These are phyloP conservation scores for Colaptes auratus DNA, from an alignment of 2,113 vertebrate species.

Conservation along the genomic window DNA sequence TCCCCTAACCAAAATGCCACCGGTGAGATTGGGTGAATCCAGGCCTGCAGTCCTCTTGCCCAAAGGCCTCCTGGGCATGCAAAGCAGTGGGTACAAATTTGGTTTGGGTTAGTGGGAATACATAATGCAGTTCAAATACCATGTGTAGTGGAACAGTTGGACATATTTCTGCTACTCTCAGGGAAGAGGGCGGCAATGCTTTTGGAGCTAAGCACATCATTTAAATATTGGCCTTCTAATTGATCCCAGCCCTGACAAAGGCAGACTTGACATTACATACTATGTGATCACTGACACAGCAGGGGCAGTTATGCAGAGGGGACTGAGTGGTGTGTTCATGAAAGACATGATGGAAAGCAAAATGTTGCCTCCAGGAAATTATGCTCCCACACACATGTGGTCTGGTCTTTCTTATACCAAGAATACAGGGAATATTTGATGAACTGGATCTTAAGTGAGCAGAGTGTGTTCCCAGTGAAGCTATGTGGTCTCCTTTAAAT, in stretches of 20 bases:
- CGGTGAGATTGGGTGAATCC: not conserved
- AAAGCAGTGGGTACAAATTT: not conserved
- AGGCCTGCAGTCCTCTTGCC: not conserved
- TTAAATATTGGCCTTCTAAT: conserved; percentile 24
- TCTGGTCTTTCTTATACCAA: not conserved
- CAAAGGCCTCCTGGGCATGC: not conserved
- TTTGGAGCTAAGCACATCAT: not conserved
- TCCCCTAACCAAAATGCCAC: not conserved
- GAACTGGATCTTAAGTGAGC: not conserved
- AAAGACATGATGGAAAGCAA: conserved; percentile 48
- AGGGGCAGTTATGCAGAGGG: not conserved
- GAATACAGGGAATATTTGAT: conserved; percentile 19
- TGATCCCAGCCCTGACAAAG: not conserved
- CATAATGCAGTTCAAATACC: not conserved
- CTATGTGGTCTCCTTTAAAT: not conserved
- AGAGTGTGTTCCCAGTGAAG: not conserved
- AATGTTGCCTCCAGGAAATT: conserved; percentile 35
- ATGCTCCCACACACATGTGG: not conserved
- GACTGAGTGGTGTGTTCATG: not conserved
- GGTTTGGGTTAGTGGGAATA: not conserved
- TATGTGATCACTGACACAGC: conserved; percentile 12
- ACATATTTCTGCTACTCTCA: not conserved
- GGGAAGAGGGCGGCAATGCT: not conserved
- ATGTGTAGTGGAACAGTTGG: not conserved
- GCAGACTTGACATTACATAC: not conserved